phyloP scores from a whole-genome alignment of 2,113 vertebrate genomes.

The Tyto alba region DNA sequence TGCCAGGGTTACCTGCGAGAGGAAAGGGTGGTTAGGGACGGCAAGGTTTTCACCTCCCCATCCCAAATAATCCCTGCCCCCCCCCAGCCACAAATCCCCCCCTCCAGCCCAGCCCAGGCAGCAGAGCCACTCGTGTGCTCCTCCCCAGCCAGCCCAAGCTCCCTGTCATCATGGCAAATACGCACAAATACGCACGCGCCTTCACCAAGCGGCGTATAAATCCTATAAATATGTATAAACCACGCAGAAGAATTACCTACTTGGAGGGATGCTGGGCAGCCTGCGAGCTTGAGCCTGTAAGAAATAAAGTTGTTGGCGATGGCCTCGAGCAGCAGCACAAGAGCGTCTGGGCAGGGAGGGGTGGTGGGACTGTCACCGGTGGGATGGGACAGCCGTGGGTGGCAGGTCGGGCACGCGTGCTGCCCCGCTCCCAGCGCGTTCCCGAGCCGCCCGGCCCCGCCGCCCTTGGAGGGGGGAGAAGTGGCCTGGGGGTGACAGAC shows the following conservation, averaged over 20 bases:
- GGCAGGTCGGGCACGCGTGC: rapidly evolving
- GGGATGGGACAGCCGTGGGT: rapidly evolving
- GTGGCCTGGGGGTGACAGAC: neutral
- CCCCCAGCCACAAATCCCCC: rapidly evolving
- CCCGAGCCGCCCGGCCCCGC: neutral
- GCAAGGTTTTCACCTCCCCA: neutral
- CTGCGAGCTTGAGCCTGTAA: slow-evolving; percentile 75
- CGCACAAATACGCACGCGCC: rapidly evolving
- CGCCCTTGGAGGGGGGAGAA: neutral
- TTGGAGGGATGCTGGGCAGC: slow-evolving; percentile 56
- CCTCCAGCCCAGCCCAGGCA: neutral
- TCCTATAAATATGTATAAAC: rapidly evolving
- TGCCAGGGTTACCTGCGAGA: neutral
- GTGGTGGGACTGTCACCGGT: no score
- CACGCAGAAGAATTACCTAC: neutral
- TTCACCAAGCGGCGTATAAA: rapidly evolving
- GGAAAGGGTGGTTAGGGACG: neutral
- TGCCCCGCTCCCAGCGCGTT: rapidly evolving
- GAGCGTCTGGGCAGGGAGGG: rapidly evolving
- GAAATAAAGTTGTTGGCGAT: slow-evolving; percentile 56
- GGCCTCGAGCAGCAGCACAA: neutral
- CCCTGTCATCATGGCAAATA: neutral
- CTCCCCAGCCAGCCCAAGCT: neutral
- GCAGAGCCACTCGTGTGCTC: rapidly evolving
- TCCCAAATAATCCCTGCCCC: rapidly evolving